Evolutionary conservation across 2,113 vertebrate species (phyloP).

Genomic region (Labrus mixtus): DNA sequence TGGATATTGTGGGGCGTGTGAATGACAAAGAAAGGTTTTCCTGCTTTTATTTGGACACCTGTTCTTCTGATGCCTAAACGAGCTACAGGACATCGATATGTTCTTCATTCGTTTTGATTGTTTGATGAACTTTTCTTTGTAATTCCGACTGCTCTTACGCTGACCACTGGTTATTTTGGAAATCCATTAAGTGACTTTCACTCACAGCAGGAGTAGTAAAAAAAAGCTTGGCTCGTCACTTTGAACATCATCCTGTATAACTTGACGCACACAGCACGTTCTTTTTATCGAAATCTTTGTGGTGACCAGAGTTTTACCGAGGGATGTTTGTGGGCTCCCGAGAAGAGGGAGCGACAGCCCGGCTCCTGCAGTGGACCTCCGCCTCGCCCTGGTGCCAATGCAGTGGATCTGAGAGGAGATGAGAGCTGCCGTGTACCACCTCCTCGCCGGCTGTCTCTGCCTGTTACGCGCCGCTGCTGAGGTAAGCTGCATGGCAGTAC

Average conservation of each 20-base stretch:
- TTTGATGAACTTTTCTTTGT: not conserved
- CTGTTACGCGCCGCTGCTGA: constrained; percentile 75
- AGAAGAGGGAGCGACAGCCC: constrained; percentile 69
- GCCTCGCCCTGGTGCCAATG: constrained; percentile 61
- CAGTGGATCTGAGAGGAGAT: constrained; percentile 79
- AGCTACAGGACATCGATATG: constrained; percentile 15
- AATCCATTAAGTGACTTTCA: not conserved
- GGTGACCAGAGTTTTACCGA: constrained; percentile 40
- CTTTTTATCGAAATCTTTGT: constrained; percentile 23
- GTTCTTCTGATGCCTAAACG: constrained; percentile 15
- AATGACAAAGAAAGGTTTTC: not conserved
- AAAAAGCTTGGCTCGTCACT: constrained; percentile 1
- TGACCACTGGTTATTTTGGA: not conserved
- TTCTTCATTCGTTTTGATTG: not conserved
- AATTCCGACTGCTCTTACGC: not conserved
- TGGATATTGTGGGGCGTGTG: constrained; percentile 28
- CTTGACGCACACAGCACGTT: not conserved
- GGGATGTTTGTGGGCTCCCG: constrained; percentile 70
- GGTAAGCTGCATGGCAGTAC: constrained; percentile 52
- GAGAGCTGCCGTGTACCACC: constrained; percentile 77
- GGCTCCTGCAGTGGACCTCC: constrained; percentile 65
- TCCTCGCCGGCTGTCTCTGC: constrained; percentile 79
- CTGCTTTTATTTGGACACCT: constrained; percentile 15
- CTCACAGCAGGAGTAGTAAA: not conserved
- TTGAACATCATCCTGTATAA: not conserved